These are phyloP conservation scores for Callimorpha dominula DNA, from an alignment of 2,888 invertebrate genomes.

Conservation along the genomic window DNA sequence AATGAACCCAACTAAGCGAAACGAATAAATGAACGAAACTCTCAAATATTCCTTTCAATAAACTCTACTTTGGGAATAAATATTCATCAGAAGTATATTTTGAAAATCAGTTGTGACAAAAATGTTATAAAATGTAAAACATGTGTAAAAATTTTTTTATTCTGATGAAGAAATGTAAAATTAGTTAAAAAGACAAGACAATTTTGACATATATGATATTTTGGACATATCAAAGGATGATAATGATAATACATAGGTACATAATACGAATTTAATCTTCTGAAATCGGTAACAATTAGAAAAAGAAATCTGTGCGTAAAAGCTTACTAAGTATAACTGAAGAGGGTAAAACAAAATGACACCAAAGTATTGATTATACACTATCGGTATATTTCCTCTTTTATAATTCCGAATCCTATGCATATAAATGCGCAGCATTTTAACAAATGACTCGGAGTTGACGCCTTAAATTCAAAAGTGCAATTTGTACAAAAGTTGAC, in stretches of 20 bases:
- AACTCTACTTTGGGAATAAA: neutral
- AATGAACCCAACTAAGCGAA: neutral
- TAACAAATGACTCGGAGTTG: neutral
- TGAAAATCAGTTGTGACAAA: too few relatives aligned
- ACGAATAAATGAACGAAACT: neutral
- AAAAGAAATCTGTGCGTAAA: too few relatives aligned
- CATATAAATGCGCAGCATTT: conserved; percentile 4
- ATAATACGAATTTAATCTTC: too few relatives aligned
- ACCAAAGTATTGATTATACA: neutral
- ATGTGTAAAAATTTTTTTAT: too few relatives aligned
- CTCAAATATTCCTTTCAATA: neutral
- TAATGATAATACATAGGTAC: too few relatives aligned
- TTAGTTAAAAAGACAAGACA: too few relatives aligned
- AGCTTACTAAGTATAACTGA: neutral
- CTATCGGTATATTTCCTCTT: neutral
- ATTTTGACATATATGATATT: too few relatives aligned
- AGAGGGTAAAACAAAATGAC: neutral
- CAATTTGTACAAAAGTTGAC: conserved; percentile 52
- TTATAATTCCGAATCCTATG: neutral
- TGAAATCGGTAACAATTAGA: too few relatives aligned
- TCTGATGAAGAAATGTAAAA: too few relatives aligned
- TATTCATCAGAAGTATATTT: too few relatives aligned
- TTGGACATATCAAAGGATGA: too few relatives aligned
- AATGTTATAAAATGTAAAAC: too few relatives aligned
- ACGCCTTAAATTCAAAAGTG: conserved; percentile 9